A percentile compares a stretch with the other conserved stretches of the same genome.
Evolutionary conservation across 2,888 invertebrate species (phyloP).

Genomic region (Coleophora deauratella): DNA sequence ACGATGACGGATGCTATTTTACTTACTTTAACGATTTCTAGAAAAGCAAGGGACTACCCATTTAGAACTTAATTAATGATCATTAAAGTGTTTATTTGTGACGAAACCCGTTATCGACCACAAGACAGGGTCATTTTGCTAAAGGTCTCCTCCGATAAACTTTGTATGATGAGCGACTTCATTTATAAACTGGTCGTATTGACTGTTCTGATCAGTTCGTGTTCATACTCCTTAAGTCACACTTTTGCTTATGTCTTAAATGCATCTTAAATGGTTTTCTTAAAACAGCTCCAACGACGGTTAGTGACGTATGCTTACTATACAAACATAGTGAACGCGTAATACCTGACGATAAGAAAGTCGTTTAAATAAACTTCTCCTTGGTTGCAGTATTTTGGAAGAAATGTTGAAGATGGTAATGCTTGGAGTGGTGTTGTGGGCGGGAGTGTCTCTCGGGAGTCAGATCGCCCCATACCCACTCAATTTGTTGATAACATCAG

Average conservation of each 20-base stretch:
- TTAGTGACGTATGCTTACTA: too few species aligned
- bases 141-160: constrained; percentile 46
- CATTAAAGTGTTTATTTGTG: constrained; percentile 17
- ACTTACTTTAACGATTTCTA: too few species aligned
- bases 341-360: background rate
- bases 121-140: constrained; percentile 32
- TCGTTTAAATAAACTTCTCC: background rate
- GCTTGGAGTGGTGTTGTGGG: constrained; percentile 63
- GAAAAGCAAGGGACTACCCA: too few species aligned
- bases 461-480: constrained; percentile 63
- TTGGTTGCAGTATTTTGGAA: constrained; percentile 64
- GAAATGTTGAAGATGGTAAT: constrained; percentile 66
- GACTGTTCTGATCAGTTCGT: constrained; percentile 40
- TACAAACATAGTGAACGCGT: background rate
- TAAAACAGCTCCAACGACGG: too few species aligned
- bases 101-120: constrained; percentile 29
- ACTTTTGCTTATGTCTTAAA: too few species aligned
- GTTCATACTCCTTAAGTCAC: constrained; percentile 24
- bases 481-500: constrained; percentile 49
- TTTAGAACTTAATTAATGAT: too few species aligned
- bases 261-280: too few species aligned
- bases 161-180: constrained; percentile 28
- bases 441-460: constrained; percentile 57
- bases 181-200: constrained; percentile 43
- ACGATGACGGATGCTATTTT: too few species aligned